Percentiles rank a stretch among this genome's conserved stretches.
These are phyloP conservation scores for Cepphus grylle DNA, from an alignment of 2,113 vertebrate species.

Conservation along the genomic window DNA sequence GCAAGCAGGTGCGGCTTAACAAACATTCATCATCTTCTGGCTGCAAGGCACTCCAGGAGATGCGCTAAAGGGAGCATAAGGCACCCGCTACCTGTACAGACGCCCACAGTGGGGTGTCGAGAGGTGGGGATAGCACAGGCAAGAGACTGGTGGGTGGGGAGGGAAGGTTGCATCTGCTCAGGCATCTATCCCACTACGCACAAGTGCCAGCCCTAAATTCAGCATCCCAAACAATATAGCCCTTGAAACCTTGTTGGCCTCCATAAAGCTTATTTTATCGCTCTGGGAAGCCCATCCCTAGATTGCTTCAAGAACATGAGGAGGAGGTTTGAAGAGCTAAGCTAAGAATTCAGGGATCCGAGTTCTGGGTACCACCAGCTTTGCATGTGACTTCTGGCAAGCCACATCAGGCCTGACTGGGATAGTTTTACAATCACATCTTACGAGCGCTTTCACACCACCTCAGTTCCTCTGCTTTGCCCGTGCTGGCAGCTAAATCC, in stretches of 20 bases:
- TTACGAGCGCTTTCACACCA: background rate
- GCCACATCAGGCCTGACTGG: background rate
- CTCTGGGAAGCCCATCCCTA: background rate
- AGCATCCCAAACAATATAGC: background rate
- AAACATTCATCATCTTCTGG: conserved; percentile 21
- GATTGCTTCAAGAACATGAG: background rate
- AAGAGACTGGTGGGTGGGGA: background rate
- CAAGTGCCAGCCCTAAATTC: background rate
- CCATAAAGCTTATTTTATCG: fast-evolving
- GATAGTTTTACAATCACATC: background rate
- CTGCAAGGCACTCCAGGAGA: background rate
- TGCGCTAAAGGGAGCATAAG: background rate
- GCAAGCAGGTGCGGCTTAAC: conserved; percentile 17
- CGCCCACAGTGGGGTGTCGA: background rate
- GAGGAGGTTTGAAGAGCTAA: background rate
- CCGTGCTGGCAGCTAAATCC: background rate
- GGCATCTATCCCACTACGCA: background rate
- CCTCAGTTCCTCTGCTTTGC: background rate
- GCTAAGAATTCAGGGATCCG: background rate
- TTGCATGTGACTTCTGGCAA: background rate
- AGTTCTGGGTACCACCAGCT: background rate
- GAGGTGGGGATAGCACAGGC: fast-evolving
- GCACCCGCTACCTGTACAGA: background rate
- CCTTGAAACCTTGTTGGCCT: background rate
- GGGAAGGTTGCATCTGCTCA: background rate